Evolutionary conservation across 2,113 vertebrate genomes (phyloP), one percentile per base, ranked within the genome.

Genomic region (Ptychochromis oligacanthus): DNA sequence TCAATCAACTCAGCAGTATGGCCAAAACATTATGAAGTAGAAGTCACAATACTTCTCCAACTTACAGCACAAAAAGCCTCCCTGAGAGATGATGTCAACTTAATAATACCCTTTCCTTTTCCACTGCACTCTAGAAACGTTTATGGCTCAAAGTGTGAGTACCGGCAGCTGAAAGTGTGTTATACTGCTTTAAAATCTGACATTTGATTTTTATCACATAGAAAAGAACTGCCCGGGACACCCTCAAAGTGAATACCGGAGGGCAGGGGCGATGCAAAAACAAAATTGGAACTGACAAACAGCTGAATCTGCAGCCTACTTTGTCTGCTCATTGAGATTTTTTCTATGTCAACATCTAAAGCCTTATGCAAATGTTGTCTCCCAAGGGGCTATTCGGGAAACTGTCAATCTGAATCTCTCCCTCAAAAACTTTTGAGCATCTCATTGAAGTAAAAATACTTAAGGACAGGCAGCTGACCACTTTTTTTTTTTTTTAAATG

Each of bases 81-180:
- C 7, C 64, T 59, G 22, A 80, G 62, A 83, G 75, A 38, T n/a
- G n/a, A n/a, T 70, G 83, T 76, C 76, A 81, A 55, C 31, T 78
- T 83, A 65, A 89, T 82, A 65, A 72, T 5, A 49, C 8, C 31
- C 36, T 84, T 77, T 18, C n/a, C 20, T 83, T 75, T 89, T 85
- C 60, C 77, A 67, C 88, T 82, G 64, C 65, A 87, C 89, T 90
- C 46, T 64, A 83, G 13, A 88, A 87, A 67, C 64, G 79, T 79
- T 89, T 83, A 13, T 4, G 58, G 75, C n/a, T 58, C 14, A 13
- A 78, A 81, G 17, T 67, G 80, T 26, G 61, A n/a, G 82, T 70
- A 56, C 57, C 34, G 11, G 77, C 67, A 31, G 18, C 67, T 72
- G 2, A 6, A 88, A 70, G 7, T 14, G 55, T 40, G 65, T 60